phyloP scores from a whole-genome alignment of 1,140 invertebrate genomes.

The Oreohelix idahoensis region DNA sequence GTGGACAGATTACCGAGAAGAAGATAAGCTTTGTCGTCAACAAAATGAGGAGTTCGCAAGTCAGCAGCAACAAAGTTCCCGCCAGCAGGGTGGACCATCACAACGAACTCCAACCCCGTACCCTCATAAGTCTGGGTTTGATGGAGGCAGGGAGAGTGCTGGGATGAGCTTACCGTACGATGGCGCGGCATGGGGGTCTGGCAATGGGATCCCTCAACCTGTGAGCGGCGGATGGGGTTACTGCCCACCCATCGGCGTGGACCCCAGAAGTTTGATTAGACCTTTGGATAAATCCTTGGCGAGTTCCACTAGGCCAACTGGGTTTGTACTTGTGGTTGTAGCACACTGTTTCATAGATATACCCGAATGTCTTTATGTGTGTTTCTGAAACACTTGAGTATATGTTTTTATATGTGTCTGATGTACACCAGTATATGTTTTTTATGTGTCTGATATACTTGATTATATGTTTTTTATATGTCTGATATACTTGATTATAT shows the following conservation, averaged over 20 bases:
- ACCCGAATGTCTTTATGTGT: not conserved
- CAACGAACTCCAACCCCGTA: too few species aligned
- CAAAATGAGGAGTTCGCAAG: not conserved
- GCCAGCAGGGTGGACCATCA: not conserved
- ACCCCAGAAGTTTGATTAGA: slow-evolving; percentile 10
- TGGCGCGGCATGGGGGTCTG: not conserved
- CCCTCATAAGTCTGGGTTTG: too few species aligned
- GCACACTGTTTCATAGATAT: too few species aligned
- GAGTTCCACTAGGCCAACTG: not conserved
- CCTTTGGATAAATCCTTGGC: not conserved
- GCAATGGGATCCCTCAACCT: not conserved
- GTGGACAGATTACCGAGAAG: not conserved
- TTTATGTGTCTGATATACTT: too few species aligned
- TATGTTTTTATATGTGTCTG: too few species aligned
- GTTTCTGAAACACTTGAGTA: not conserved
- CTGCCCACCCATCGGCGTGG: not conserved
- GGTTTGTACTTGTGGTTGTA: not conserved
- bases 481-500: too few species aligned
- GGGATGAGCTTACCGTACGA: too few species aligned
- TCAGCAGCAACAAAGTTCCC: not conserved
- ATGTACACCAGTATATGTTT: too few species aligned
- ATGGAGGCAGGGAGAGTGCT: too few species aligned
- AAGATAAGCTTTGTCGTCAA: not conserved
- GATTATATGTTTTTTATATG: too few species aligned
- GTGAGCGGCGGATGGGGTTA: not conserved